These are phyloP conservation scores for Schrankia costaestrigalis DNA, from an alignment of 2,888 invertebrate species.

Conservation along the genomic window DNA sequence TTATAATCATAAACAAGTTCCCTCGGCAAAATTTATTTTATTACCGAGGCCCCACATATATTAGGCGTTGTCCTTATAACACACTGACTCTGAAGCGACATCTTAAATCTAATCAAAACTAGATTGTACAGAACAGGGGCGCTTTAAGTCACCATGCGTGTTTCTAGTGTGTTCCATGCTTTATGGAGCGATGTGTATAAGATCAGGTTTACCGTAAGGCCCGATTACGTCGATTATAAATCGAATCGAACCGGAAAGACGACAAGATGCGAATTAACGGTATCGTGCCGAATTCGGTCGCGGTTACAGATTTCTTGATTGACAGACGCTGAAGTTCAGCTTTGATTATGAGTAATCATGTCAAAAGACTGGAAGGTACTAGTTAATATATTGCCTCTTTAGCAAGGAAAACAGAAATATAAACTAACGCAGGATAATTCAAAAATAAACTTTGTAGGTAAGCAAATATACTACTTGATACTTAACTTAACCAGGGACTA, in stretches of 20 bases:
- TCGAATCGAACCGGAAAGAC: constrained; percentile 48
- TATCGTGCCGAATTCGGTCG: constrained; percentile 63
- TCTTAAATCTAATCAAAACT: constrained; percentile 25
- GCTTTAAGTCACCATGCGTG: constrained; percentile 23
- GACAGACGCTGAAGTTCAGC: constrained; percentile 20
- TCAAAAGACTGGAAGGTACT: no score
- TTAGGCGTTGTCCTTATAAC: constrained; percentile 11
- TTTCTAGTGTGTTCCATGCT: constrained; percentile 35
- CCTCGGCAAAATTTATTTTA: no score
- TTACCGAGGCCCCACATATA: no score
- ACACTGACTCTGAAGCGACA: constrained; percentile 13
- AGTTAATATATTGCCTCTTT: no score
- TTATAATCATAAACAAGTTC: no score
- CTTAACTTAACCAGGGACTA: no score
- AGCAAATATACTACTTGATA: no score
- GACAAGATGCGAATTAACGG: constrained; percentile 57
- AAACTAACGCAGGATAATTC: no score
- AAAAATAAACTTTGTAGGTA: no score
- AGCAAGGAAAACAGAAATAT: no score
- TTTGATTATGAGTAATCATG: constrained; percentile 15
- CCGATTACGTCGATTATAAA: constrained; percentile 73
- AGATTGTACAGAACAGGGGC: constrained; percentile 25
- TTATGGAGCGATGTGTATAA: constrained; percentile 45
- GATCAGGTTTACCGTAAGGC: constrained; percentile 61
- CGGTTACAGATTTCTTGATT: constrained; percentile 24